Evolutionary conservation across 2,888 invertebrate species (phyloP), one percentile per base, ranked within the genome.

Genomic region (Mythimna impura): DNA sequence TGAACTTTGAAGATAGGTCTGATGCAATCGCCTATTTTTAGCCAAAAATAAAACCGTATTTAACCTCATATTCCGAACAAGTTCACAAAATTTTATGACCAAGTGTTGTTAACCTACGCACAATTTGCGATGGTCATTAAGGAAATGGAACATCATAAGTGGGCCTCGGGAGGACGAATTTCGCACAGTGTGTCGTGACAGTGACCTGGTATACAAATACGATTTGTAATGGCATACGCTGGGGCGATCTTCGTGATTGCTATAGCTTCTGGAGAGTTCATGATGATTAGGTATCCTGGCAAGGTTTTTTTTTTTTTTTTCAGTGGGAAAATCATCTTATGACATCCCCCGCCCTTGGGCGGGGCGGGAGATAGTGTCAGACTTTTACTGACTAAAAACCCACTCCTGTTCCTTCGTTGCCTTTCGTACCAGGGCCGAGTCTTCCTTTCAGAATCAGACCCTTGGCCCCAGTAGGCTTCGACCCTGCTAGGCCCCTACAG

Each of bases 121-220:
- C 82, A 80, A 84, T 85, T 81, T 85, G 78, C 75, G 40, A 68
- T 71, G 75, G 77, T 76, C 82, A 86, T 84, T 81, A 70, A 85
- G 87, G 87, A 89, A 88, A 83, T 86, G 74, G 83, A 73, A 76
- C 88, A 88, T 83, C 82, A 77, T 82, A 80, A 86, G 83, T 84
- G 83, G 86, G 76, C 66, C 70, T 83, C 78, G 68, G 50, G 80
- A 73, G 80, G 73, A 72, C 73, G 76, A 82, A 86, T 82, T 81
- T 85, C 83, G 78, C 83, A 71, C 82, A 85, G 73, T 78, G 81
- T 83, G 76, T 76, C 85, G 77, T 88, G 88, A 89, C 85, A 86
- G 86, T 87, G 87, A 88, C 87, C 86, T 76, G 86, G 85, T 81
- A 83, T 87, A 84, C 70, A 60, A 62, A 73, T 66, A 71, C 47